Conservation (phyloP, 2,888 invertebrate species). For the Amiota minor region DNA sequence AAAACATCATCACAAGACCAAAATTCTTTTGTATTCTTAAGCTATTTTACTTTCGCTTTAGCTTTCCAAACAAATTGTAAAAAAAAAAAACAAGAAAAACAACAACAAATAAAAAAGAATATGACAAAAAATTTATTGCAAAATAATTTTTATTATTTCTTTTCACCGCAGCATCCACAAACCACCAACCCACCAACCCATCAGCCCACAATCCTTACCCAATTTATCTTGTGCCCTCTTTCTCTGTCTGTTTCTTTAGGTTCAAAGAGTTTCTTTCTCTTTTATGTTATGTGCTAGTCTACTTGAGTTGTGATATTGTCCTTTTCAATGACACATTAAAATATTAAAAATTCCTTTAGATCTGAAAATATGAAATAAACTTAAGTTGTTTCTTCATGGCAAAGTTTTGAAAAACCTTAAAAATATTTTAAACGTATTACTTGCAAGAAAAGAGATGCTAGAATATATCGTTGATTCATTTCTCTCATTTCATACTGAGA, state of each 20-base stretch:
- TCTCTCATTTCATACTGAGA: too few relatives aligned
- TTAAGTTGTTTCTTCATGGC: slow-evolving; percentile 11
- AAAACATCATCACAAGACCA: too few relatives aligned
- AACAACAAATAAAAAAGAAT: slow-evolving; percentile 44
- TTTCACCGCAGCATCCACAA: slow-evolving; percentile 43
- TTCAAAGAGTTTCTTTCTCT: slow-evolving; percentile 27
- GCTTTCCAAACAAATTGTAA: slow-evolving; percentile 46
- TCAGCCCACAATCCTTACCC: slow-evolving; percentile 38
- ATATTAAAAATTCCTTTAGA: slow-evolving; percentile 68
- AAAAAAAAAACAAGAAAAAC: slow-evolving; percentile 1
- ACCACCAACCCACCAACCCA: slow-evolving; percentile 32
- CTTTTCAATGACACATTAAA: slow-evolving; percentile 48
- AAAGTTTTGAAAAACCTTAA: slow-evolving; percentile 19
- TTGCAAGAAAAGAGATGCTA: neutral
- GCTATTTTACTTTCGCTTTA: slow-evolving; percentile 17
- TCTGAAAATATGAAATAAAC: slow-evolving; percentile 29
- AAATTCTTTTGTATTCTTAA: slow-evolving; percentile 26
- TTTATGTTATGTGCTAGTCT: slow-evolving; percentile 37
- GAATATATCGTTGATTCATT: too few relatives aligned
- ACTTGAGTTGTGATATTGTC: neutral
- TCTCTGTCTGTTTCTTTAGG: slow-evolving; percentile 28
- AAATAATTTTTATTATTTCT: slow-evolving; percentile 57
- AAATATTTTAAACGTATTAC: slow-evolving; percentile 9
- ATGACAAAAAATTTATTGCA: slow-evolving; percentile 68
- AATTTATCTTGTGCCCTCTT: slow-evolving; percentile 38